Conservation (phyloP, 2,113 vertebrate species). For the Danionella cerebrum region DNA sequence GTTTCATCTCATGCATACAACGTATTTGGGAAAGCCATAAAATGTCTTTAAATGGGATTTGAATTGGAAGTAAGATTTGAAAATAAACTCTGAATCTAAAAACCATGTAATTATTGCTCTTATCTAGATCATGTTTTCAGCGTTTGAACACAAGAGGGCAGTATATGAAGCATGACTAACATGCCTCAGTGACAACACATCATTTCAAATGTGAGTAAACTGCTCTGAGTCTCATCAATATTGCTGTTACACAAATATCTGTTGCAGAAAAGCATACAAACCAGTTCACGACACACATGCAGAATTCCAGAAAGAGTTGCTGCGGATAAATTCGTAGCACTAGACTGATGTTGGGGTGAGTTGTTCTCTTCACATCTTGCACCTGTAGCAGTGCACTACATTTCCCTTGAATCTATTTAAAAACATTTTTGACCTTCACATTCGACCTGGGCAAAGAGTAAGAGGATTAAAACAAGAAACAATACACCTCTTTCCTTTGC, state of each 20-base stretch:
- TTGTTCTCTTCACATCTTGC: not conserved
- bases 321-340: not conserved
- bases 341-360: not conserved
- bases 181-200: not conserved
- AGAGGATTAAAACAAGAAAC: not conserved
- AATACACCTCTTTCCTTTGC: not conserved
- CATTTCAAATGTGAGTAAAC: not conserved
- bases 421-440: conserved; percentile 23
- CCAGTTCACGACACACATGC: too few relatives aligned
- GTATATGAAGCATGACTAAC: not conserved
- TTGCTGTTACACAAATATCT: not conserved
- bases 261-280: not conserved
- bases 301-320: too few relatives aligned
- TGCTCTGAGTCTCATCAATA: not conserved
- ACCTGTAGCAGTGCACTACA: not conserved
- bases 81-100: not conserved
- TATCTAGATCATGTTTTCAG: too few relatives aligned
- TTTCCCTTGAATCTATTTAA: conserved; percentile 22
- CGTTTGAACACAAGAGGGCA: conserved; percentile 34
- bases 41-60: not conserved
- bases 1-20: too few relatives aligned
- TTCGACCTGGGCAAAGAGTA: not conserved
- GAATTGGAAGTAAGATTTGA: not conserved
- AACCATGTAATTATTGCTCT: too few relatives aligned
- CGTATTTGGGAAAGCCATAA: too few relatives aligned